Evolutionary conservation across 2,888 invertebrate genomes (phyloP).

Genomic region (Blera fallax): DNA sequence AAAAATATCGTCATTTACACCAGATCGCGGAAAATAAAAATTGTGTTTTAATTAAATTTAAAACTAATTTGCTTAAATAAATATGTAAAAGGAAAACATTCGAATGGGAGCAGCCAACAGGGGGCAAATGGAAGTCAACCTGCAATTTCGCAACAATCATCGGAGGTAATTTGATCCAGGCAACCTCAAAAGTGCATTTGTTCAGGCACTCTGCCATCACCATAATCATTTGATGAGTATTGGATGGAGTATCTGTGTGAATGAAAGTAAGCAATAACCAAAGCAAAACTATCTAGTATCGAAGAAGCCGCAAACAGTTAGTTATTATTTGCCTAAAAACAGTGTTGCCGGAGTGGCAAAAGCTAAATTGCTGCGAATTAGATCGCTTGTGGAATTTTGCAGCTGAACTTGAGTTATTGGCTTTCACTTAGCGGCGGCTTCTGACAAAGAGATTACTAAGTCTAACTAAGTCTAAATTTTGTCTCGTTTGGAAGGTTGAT

Average conservation of each 20-base stretch:
- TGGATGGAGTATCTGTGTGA: background rate
- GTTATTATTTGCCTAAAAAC: background rate
- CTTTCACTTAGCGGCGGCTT: no score
- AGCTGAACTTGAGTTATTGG: no score
- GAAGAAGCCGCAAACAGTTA: slow-evolving; percentile 17
- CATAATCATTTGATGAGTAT: slow-evolving; percentile 4
- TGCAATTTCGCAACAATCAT: slow-evolving; percentile 12
- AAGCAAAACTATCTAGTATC: background rate
- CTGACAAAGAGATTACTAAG: no score
- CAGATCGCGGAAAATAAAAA: background rate
- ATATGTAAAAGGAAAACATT: background rate
- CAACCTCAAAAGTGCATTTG: slow-evolving; percentile 41
- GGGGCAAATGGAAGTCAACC: background rate
- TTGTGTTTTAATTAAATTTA: slow-evolving; percentile 28
- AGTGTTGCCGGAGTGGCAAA: background rate
- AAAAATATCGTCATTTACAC: background rate
- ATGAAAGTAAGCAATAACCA: background rate
- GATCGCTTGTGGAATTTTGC: no score
- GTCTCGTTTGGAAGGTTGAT: no score
- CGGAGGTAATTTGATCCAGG: slow-evolving; percentile 9
- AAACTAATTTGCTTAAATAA: slow-evolving; percentile 4
- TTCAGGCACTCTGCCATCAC: background rate
- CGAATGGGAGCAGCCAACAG: background rate
- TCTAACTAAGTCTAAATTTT: no score
- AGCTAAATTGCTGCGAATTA: no score